These are phyloP conservation scores for Paratilapia polleni DNA, from an alignment of 2,113 vertebrate species.

Conservation along the genomic window DNA sequence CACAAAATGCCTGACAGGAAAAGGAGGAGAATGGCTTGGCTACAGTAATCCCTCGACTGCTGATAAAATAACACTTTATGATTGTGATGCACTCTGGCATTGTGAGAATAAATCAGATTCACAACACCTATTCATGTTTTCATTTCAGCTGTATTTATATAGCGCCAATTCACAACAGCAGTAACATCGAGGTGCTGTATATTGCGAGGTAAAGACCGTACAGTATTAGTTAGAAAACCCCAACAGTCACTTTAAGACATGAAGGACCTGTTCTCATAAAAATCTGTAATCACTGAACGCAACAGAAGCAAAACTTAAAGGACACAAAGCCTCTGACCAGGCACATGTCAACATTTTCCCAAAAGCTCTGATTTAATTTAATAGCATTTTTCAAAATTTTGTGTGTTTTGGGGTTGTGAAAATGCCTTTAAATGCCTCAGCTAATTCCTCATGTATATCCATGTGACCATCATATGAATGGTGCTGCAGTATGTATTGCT, in stretches of 20 bases:
- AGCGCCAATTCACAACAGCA: neutral
- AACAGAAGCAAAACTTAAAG: no score
- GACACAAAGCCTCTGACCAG: no score
- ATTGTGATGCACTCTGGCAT: neutral
- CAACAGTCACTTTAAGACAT: fast-evolving
- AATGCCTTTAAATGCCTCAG: no score
- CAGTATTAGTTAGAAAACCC: neutral
- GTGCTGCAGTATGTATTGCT: no score
- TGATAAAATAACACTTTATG: no score
- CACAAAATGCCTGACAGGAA: neutral
- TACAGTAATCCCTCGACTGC: no score
- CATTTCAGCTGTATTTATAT: neutral
- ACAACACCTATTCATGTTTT: neutral
- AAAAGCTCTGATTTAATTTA: no score
- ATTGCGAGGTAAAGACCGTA: neutral
- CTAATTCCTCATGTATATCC: no score
- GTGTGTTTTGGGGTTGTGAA: no score
- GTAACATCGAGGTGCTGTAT: neutral
- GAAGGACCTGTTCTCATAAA: neutral
- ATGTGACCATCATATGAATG: no score
- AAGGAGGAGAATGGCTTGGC: fast-evolving
- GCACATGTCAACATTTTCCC: no score
- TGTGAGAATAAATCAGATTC: neutral
- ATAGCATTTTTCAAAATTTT: no score
- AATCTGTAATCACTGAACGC: neutral